phyloP scores from a whole-genome alignment of 2,888 invertebrate species.

The Drosophila conformis region DNA sequence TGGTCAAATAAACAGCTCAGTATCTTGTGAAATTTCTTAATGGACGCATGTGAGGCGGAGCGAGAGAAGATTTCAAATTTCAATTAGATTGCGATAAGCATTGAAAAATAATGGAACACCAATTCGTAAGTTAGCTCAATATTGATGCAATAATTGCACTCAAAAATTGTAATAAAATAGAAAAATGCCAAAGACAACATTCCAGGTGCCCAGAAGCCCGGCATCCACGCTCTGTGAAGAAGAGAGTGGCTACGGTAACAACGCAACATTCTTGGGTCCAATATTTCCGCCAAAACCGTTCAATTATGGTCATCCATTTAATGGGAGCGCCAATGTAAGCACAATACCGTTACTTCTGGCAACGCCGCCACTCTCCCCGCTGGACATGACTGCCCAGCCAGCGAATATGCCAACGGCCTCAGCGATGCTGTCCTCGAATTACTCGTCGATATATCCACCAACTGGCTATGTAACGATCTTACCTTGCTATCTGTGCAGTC shows the following conservation, averaged over 20 bases:
- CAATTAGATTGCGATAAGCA: not conserved
- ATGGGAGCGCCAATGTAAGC: not conserved
- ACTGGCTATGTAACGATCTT: conserved; percentile 1
- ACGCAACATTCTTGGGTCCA: conserved; percentile 5
- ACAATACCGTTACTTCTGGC: conserved; percentile 15
- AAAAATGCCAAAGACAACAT: not conserved
- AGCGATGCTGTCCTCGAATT: conserved; percentile 12
- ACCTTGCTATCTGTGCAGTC: conserved; percentile 50
- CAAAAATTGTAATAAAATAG: not conserved
- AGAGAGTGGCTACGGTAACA: conserved; percentile 7
- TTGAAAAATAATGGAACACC: conserved; percentile 16
- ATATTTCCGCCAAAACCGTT: not conserved
- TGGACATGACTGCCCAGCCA: not conserved
- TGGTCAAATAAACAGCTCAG: conserved; percentile 2
- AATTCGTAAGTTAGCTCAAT: conserved; percentile 18
- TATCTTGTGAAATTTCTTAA: conserved; percentile 24
- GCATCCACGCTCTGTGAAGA: not conserved
- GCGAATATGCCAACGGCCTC: conserved; percentile 45
- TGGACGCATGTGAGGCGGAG: not conserved
- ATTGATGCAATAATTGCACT: not conserved
- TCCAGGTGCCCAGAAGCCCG: conserved; percentile 17
- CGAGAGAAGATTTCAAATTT: not conserved
- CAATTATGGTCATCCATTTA: not conserved
- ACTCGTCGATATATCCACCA: not conserved
- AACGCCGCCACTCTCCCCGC: conserved; percentile 58